phyloP scores from a whole-genome alignment of 2,888 invertebrate species.

The Sympetrum striolatum region DNA sequence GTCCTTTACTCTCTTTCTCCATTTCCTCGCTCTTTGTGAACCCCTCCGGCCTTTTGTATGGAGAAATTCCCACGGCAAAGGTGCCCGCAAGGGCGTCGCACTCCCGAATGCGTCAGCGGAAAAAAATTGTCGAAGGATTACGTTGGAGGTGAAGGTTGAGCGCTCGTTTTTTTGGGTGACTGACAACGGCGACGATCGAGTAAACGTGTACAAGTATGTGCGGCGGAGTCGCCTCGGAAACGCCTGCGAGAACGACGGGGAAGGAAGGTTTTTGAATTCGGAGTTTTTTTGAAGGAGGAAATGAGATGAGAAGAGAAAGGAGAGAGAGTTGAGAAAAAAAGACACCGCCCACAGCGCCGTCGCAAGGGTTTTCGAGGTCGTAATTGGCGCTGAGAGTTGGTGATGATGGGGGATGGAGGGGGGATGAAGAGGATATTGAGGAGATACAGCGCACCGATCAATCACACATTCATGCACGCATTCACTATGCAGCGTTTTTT shows the following conservation, averaged over 20 bases:
- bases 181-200: background rate
- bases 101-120: background rate
- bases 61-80: background rate
- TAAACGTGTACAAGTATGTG: background rate
- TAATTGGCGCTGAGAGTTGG: background rate
- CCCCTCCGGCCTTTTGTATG: background rate
- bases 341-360: background rate
- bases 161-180: background rate
- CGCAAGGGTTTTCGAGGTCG: background rate
- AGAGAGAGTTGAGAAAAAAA: background rate
- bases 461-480: background rate
- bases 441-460: background rate
- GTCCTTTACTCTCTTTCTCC: background rate
- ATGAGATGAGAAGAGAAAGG: background rate
- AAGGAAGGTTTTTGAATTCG: background rate
- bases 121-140: background rate
- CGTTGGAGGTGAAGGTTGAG: background rate
- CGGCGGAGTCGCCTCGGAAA: background rate
- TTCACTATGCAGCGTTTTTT: background rate
- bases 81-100: background rate
- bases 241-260: background rate
- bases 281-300: background rate
- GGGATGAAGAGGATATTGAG: background rate
- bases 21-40: background rate
- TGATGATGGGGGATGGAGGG: background rate